These are phyloP conservation scores for Tenthredo notha DNA, from an alignment of 2,888 invertebrate genomes.

Conservation along the genomic window DNA sequence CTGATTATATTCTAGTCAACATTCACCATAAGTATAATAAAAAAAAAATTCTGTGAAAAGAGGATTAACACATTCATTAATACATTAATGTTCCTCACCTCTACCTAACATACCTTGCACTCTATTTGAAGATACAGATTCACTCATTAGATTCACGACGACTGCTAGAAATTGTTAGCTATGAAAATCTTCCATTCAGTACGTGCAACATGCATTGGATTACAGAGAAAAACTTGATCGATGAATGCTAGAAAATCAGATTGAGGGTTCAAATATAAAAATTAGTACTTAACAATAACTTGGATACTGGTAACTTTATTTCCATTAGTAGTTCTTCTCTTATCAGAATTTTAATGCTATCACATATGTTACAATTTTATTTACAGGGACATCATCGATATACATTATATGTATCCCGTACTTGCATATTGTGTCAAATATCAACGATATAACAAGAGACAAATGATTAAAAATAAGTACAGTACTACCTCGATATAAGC, in stretches of 20 bases:
- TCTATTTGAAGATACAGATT: background rate
- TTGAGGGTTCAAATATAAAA: constrained; percentile 60
- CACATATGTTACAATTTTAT: constrained; percentile 78
- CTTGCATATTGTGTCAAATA: constrained; percentile 51
- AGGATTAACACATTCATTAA: background rate
- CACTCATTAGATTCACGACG: background rate
- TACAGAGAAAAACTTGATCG: background rate
- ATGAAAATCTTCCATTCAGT: background rate
- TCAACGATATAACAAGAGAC: constrained; percentile 64
- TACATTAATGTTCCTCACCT: background rate
- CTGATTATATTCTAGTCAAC: background rate
- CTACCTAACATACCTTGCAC: background rate
- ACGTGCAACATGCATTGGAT: constrained; percentile 2
- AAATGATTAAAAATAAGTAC: constrained; percentile 62
- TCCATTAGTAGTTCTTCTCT: constrained; percentile 72
- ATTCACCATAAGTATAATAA: background rate
- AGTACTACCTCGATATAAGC: too few species aligned
- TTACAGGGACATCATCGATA: constrained; percentile 72
- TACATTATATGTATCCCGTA: constrained; percentile 71
- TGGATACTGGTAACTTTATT: constrained; percentile 74
- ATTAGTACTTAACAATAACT: constrained; percentile 64
- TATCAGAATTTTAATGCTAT: constrained; percentile 74
- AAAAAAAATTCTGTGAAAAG: background rate
- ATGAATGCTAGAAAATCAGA: background rate
- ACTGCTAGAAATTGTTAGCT: background rate